Conservation (phyloP, 2,113 vertebrate genomes). For the Menura novaehollandiae region DNA sequence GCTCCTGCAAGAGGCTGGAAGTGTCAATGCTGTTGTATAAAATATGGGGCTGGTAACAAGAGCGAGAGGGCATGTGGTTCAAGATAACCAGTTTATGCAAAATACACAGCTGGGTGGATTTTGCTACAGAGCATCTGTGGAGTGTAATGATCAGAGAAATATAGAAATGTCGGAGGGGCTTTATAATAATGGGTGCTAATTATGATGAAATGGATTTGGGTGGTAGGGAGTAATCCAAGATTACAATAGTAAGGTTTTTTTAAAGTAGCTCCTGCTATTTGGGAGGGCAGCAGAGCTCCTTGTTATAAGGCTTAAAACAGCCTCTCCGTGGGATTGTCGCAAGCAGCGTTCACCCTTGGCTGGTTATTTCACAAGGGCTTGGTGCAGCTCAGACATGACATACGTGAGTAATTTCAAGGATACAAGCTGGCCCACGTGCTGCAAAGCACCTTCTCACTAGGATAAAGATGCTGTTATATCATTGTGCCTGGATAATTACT, state of each 20-base stretch:
- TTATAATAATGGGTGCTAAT: neutral
- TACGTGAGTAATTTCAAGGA: neutral
- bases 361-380: neutral
- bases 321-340: fast-evolving
- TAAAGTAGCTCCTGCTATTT: neutral
- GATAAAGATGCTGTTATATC: neutral
- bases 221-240: conserved; percentile 29
- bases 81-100: conserved; percentile 47
- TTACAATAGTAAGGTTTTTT: neutral
- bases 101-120: conserved; percentile 11
- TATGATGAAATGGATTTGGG: conserved; percentile 14
- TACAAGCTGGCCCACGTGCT: neutral
- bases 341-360: neutral
- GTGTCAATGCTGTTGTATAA: neutral
- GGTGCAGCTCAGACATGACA: neutral
- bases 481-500: neutral
- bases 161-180: neutral
- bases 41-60: neutral
- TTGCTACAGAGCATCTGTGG: neutral
- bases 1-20: neutral
- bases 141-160: neutral
- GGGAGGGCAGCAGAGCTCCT: conserved; percentile 4
- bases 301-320: neutral
- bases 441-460: neutral
- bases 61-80: neutral